Evolutionary conservation across 2,113 vertebrate genomes (phyloP).

Genomic region (Amphiprion ocellaris): DNA sequence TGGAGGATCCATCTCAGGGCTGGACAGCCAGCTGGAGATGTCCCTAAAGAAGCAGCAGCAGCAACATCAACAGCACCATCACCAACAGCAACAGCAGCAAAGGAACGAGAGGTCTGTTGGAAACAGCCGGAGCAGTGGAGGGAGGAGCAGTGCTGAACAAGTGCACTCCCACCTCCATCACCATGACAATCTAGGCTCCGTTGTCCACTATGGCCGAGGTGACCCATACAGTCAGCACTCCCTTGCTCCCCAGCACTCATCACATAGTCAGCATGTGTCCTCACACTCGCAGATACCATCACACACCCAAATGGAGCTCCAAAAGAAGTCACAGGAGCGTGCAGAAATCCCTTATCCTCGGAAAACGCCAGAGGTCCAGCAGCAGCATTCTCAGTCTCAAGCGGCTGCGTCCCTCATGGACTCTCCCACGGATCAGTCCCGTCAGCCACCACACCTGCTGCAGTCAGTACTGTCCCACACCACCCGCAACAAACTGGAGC

Average conservation of each 20-base stretch:
- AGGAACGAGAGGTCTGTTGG: constrained; percentile 86
- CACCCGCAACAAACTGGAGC: constrained; percentile 86
- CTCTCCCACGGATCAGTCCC: constrained; percentile 85
- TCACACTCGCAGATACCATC: constrained; percentile 82
- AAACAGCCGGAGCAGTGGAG: constrained; percentile 86
- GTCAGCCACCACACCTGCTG: constrained; percentile 87
- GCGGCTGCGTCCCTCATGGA: constrained; percentile 85
- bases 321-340: constrained; percentile 86
- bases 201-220: constrained; percentile 91
- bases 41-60: constrained; percentile 90
- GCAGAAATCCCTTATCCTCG: constrained; percentile 86
- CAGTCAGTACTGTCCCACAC: constrained; percentile 94
- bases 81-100: constrained; percentile 79
- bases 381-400: constrained; percentile 85
- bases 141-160: constrained; percentile 84
- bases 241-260: constrained; percentile 79
- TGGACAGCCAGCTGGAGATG: constrained; percentile 91
- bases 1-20: constrained; percentile 77
- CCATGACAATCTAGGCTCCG: constrained; percentile 89
- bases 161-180: constrained; percentile 84
- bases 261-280: constrained; percentile 78
- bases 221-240: constrained; percentile 85
- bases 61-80: constrained; percentile 80
- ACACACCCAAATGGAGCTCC: constrained; percentile 84
- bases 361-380: constrained; percentile 83